phyloP scores from a whole-genome alignment of 23 tunicate species.

The Ciona savignyi region DNA sequence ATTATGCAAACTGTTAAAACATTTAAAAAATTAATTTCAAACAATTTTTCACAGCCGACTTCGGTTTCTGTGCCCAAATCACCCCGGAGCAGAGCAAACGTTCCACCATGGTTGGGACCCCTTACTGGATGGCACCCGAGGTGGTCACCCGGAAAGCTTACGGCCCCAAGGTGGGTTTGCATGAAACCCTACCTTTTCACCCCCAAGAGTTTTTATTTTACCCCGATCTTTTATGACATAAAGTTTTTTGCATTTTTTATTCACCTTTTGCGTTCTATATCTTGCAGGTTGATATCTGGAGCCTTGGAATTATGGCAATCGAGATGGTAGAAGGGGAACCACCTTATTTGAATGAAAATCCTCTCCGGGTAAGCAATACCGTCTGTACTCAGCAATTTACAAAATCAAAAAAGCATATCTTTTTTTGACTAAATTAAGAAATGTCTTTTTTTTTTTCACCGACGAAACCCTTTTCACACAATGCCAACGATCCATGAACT shows the following conservation, averaged over 20 bases:
- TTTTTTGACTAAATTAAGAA: no score
- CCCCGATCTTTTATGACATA: no score
- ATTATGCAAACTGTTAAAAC: background rate
- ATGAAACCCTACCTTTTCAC: no score
- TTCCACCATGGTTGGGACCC: slow-evolving; percentile 99
- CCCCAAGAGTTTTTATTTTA: no score
- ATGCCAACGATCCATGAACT: no score
- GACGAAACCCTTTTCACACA: no score
- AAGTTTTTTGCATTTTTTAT: no score
- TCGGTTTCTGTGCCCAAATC: slow-evolving; percentile 99
- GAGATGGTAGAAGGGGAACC: slow-evolving; percentile 99
- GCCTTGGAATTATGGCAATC: slow-evolving; percentile 99
- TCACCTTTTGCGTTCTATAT: background rate
- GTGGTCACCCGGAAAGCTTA: slow-evolving; percentile 98
- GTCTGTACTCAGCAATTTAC: no score
- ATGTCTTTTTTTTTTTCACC: no score
- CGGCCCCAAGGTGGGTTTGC: slow-evolving; percentile 97
- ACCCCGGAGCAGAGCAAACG: slow-evolving; percentile 96
- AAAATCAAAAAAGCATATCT: no score
- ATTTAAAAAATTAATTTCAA: background rate
- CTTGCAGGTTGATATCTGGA: slow-evolving; percentile 96
- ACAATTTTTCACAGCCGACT: slow-evolving; percentile 60
- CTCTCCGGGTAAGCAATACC: slow-evolving; percentile 88
- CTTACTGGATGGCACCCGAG: slow-evolving; percentile 99
- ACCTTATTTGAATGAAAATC: slow-evolving; percentile 96